phyloP scores from a whole-genome alignment of 1,140 invertebrate genomes.

The Drosophila bocki region DNA sequence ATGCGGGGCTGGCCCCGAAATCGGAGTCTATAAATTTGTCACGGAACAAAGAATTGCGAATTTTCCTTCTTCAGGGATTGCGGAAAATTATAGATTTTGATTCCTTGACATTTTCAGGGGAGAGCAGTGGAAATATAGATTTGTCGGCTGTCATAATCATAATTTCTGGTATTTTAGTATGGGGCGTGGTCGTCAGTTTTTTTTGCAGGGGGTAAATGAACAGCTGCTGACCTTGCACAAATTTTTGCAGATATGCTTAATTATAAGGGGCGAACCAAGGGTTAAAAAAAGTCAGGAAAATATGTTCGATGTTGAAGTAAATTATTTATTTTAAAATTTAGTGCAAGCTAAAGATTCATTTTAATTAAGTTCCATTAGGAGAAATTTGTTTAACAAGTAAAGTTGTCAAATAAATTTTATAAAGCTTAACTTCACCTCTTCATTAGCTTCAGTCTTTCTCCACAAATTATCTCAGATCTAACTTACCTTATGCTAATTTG shows the following conservation, averaged over 20 bases:
- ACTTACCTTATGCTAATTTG: constrained; percentile 42
- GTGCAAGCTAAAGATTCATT: neutral
- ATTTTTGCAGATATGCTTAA: constrained; percentile 40
- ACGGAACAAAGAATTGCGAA: constrained; percentile 32
- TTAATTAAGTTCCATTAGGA: neutral
- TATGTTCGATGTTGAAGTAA: neutral
- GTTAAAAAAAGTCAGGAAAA: neutral
- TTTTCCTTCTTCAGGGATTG: constrained; percentile 55
- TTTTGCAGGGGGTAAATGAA: constrained; percentile 60
- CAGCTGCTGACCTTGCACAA: constrained; percentile 58
- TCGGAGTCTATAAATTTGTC: constrained; percentile 60
- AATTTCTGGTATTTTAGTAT: constrained; percentile 67
- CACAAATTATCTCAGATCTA: constrained; percentile 15
- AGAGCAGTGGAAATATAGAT: constrained; percentile 32
- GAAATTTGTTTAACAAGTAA: neutral
- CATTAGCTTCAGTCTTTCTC: constrained; percentile 13
- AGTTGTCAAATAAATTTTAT: neutral
- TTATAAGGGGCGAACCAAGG: constrained; percentile 9
- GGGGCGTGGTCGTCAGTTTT: constrained; percentile 57
- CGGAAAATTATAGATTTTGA: constrained; percentile 70
- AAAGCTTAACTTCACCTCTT: neutral
- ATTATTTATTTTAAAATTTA: neutral
- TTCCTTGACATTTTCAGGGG: constrained; percentile 23
- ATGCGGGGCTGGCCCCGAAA: constrained; percentile 38
- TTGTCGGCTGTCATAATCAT: constrained; percentile 74